phyloP scores from a whole-genome alignment of 2,113 vertebrate species.

The western clawed frog (Xenopus tropicalis) region UCB_Xtro_10.0 CM004451.2:78303501-78304000 shows the following conservation, averaged over 20 bases:
- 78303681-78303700: conserved; percentile 98
- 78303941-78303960: conserved; percentile 21
- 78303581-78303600: conserved; percentile 35
- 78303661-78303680: conserved; percentile 85
- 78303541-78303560: conserved; percentile 17
- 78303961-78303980: conserved; percentile 49
- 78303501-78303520: too few relatives aligned
- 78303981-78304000: conserved; percentile 44
- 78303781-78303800: conserved; percentile 93
- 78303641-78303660: conserved; percentile 61
- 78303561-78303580: conserved; percentile 15
- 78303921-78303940: conserved; percentile 54
- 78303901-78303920: conserved; percentile 64
- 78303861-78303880: conserved; percentile 65
- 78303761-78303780: conserved; percentile 98
- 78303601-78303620: conserved; percentile 6
- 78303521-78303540: too few relatives aligned
- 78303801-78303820: conserved; percentile 89
- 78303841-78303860: conserved; percentile 88
- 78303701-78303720: conserved; percentile 99
- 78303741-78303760: conserved; percentile 99
- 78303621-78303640: not conserved
- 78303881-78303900: conserved; percentile 73
- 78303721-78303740: conserved; percentile 99
- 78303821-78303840: conserved; percentile 93